Percentiles rank a stretch among this genome's conserved stretches.
Conservation (phyloP, 2,797 vertebrate species). For the Chrysocyon brachyurus region DNA sequence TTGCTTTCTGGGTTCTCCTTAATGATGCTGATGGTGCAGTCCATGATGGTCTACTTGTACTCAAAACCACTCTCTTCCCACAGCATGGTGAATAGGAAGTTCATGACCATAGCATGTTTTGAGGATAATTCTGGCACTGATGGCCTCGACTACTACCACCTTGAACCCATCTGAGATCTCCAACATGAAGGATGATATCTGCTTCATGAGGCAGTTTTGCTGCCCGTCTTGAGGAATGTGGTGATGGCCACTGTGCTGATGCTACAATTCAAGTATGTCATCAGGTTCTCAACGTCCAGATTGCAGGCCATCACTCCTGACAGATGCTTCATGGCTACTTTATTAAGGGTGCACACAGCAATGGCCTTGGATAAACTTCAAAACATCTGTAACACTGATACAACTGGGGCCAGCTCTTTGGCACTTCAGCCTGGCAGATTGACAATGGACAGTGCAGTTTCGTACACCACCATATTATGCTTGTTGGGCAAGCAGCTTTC, state of each 20-base stretch:
- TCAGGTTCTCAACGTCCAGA: constrained; percentile 91
- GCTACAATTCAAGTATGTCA: constrained; percentile 91
- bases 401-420: constrained; percentile 90
- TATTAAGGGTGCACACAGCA: constrained; percentile 91
- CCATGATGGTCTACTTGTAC: constrained; percentile 91
- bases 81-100: constrained; percentile 92
- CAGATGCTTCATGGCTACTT: constrained; percentile 92
- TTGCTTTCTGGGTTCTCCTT: constrained; percentile 92
- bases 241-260: constrained; percentile 92
- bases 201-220: constrained; percentile 92
- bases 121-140: constrained; percentile 91
- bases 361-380: constrained; percentile 92
- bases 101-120: constrained; percentile 91
- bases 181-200: constrained; percentile 92
- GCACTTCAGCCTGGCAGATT: constrained; percentile 91
- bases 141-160: constrained; percentile 92
- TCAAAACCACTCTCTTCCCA: constrained; percentile 92
- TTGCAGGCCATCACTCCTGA: constrained; percentile 92
- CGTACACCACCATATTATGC: constrained; percentile 91
- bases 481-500: constrained; percentile 92
- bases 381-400: constrained; percentile 92
- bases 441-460: constrained; percentile 90
- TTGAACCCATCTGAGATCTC: constrained; percentile 93
- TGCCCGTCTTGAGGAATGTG: constrained; percentile 90
- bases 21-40: constrained; percentile 92